phyloP scores from a whole-genome alignment of 2,888 invertebrate species.

The Orchesellides sinensis region DNA sequence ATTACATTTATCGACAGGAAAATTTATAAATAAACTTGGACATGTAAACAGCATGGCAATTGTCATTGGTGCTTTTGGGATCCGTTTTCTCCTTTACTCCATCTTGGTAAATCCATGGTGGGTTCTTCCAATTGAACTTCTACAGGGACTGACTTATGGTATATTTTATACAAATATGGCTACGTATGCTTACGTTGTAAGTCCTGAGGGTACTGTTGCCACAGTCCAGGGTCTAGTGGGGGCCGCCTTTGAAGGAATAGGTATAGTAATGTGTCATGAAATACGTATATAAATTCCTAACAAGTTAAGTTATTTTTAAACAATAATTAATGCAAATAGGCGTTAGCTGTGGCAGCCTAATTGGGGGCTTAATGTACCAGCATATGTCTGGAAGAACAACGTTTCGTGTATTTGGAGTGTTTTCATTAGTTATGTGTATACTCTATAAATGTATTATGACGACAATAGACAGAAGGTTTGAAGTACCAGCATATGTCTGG shows the following conservation, averaged over 20 bases:
- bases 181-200: slow-evolving; percentile 90
- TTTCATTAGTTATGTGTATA: slow-evolving; percentile 81
- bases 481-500: slow-evolving; percentile 82
- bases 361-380: slow-evolving; percentile 86
- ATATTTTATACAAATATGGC: slow-evolving; percentile 93
- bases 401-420: slow-evolving; percentile 85
- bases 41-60: slow-evolving; percentile 90
- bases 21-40: slow-evolving; percentile 87
- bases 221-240: slow-evolving; percentile 93
- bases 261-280: slow-evolving; percentile 75
- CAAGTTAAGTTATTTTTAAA: background rate
- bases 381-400: slow-evolving; percentile 82
- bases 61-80: slow-evolving; percentile 87
- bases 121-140: slow-evolving; percentile 89
- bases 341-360: slow-evolving; percentile 86
- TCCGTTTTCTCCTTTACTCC: slow-evolving; percentile 91
- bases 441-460: slow-evolving; percentile 78
- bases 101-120: slow-evolving; percentile 88
- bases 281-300: background rate
- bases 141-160: slow-evolving; percentile 93
- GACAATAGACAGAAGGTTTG: slow-evolving; percentile 53
- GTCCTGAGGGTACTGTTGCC: slow-evolving; percentile 90
- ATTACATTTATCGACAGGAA: too few species aligned
- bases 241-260: slow-evolving; percentile 91
- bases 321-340: slow-evolving; percentile 78